Evolutionary conservation across 2,888 invertebrate species (phyloP), one percentile per base, ranked within the genome.

Genomic region (Cataglyphis cursor): DNA sequence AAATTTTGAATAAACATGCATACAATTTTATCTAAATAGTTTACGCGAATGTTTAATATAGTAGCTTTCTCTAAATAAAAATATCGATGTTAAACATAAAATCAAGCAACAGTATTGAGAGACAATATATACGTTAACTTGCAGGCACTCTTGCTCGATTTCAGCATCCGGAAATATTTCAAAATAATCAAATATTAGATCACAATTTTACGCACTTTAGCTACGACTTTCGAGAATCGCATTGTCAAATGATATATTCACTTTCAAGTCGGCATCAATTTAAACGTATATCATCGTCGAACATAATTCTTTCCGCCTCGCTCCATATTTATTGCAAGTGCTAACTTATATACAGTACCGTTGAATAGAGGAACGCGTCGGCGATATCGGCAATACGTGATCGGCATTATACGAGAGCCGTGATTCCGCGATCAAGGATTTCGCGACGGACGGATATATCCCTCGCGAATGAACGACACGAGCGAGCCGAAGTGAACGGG

Each of bases 311-410:
- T 65, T 65, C 38, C 28, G 66, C 28, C 5, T 8, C 10, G 18
- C 21, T 6, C 12, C 41, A 41, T 41, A 35, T 57, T 28, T 48
- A 15, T 38, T 24, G 54, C 38, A 54, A 54, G 57, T 21, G 28
- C 66, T 41, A 66, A 66, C 54, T n/a, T 28, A 54, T n/a, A 78
- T 18, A 24, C n/a, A 28, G 35, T 10, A n/a, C 18, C 78, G 21
- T 35, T 24, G 72, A 80, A 80, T 61, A 48, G 72, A 18, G n/a
- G 44, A 80, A 61, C 41, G 70, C 44, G 35, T 21, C 76, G 51
- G 70, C 59, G 78, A 80, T 87, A 86, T 87, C 84, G 82, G 10
- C 54, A 28, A 18, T 75, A 84, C 86, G 87, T 87, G 86, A 70
- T 75, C 70, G 65, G 87, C 73, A 87, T 87, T 75, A 35, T 35